Percentiles rank a stretch among this genome's conserved stretches.
Evolutionary conservation across 2,113 vertebrate species (phyloP).

Genomic region (Australoheros scitulus): DNA sequence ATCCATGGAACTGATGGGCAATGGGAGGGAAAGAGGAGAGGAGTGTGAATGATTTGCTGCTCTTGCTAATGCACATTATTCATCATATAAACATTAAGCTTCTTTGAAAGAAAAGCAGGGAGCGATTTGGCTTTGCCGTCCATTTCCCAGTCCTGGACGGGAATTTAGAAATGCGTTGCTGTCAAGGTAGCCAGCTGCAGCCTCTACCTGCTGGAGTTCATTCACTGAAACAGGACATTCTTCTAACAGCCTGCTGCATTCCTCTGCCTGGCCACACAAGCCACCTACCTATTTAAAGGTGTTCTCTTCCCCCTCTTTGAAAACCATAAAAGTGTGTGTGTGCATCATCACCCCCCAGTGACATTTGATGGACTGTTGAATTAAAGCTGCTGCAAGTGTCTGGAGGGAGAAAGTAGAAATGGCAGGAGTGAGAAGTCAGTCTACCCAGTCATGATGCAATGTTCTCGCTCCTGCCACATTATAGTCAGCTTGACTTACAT

Average conservation of each 20-base stretch:
- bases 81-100: conserved; percentile 54
- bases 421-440: conserved; percentile 40
- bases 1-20: conserved; percentile 63
- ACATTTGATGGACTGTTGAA: conserved; percentile 63
- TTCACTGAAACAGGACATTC: conserved; percentile 25
- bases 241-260: background rate
- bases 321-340: conserved; percentile 24
- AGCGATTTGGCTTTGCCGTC: conserved; percentile 11
- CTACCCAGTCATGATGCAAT: conserved; percentile 56
- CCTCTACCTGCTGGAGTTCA: conserved; percentile 3
- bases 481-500: conserved; percentile 57
- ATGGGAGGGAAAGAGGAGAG: conserved; percentile 52
- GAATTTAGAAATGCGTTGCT: conserved; percentile 1
- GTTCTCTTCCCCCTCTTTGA: conserved; percentile 18
- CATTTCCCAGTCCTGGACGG: background rate
- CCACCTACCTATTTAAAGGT: background rate
- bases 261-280: background rate
- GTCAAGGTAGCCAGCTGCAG: conserved; percentile 15
- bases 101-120: conserved; percentile 38
- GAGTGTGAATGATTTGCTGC: conserved; percentile 47
- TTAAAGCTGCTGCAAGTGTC: conserved; percentile 43
- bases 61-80: conserved; percentile 55
- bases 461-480: conserved; percentile 52
- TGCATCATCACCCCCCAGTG: conserved; percentile 38
- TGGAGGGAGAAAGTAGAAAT: conserved; percentile 26